These are phyloP conservation scores for Zonitis immaculata DNA, from an alignment of 2,888 invertebrate genomes.

Conservation along the genomic window DNA sequence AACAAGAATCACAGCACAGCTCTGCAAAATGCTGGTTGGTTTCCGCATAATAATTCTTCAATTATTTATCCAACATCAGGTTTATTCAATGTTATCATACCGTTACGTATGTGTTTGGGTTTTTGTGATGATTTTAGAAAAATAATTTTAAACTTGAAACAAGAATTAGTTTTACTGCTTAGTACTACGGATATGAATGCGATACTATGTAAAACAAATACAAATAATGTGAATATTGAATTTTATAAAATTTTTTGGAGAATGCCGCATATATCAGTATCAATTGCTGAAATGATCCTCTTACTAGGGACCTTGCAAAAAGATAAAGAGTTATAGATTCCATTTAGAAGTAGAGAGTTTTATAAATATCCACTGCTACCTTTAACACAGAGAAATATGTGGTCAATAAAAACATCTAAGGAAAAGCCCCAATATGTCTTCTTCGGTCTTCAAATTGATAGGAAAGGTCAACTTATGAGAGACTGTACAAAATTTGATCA, in stretches of 20 bases:
- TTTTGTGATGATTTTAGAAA: conserved; percentile 7
- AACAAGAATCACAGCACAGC: background rate
- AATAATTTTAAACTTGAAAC: conserved; percentile 17
- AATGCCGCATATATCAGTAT: conserved; percentile 15
- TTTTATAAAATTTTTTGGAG: conserved; percentile 13
- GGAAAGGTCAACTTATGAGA: no score
- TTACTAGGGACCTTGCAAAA: background rate
- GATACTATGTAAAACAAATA: conserved; percentile 4
- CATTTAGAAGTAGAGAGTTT: conserved; percentile 17
- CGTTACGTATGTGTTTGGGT: conserved; percentile 6
- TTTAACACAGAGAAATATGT: conserved; percentile 12
- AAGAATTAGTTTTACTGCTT: conserved; percentile 19
- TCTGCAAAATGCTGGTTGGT: conserved; percentile 14
- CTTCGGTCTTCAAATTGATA: background rate
- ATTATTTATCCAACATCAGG: conserved; percentile 4
- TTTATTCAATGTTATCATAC: conserved; percentile 11
- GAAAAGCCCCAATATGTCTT: conserved; percentile 13
- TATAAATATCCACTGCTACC: conserved; percentile 15
- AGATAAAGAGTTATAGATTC: background rate
- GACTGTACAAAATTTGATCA: no score
- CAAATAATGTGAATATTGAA: no score
- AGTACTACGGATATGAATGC: conserved; percentile 15
- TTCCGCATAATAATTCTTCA: conserved; percentile 2
- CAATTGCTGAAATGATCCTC: background rate
- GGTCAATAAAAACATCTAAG: conserved; percentile 14